Evolutionary conservation across 2,797 vertebrate genomes (phyloP).

Genomic region (Leucoraja ocellata): DNA sequence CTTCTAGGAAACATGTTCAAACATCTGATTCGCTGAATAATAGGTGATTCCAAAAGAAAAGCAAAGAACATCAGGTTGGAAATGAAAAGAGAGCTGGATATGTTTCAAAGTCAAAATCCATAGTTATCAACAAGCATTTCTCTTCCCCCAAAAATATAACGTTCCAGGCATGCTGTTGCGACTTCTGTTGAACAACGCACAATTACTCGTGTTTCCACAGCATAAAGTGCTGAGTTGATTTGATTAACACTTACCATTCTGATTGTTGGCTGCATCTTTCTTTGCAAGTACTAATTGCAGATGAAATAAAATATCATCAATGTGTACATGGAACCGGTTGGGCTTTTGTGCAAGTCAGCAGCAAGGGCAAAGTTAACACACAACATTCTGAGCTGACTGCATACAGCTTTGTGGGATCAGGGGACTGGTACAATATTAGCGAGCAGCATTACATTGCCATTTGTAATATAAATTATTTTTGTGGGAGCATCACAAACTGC

Average conservation of each 20-base stretch:
- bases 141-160: neutral
- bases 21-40: neutral
- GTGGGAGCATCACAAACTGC: too few relatives aligned
- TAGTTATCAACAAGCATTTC: neutral
- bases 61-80: neutral
- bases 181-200: neutral
- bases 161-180: neutral
- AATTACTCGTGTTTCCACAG: neutral
- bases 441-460: neutral
- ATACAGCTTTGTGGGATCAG: neutral
- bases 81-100: neutral
- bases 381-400: neutral
- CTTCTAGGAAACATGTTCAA: neutral
- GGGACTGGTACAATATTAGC: neutral
- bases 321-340: neutral
- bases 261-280: neutral
- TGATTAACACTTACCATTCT: neutral
- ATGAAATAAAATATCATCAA: neutral
- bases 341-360: neutral
- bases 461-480: neutral
- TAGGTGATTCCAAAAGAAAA: slow-evolving; percentile 2
- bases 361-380: neutral
- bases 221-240: neutral
- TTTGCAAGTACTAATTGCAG: neutral
- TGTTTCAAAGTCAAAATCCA: neutral